Conservation (phyloP, 1,140 invertebrate genomes). For the Drosophila pandora region DNA sequence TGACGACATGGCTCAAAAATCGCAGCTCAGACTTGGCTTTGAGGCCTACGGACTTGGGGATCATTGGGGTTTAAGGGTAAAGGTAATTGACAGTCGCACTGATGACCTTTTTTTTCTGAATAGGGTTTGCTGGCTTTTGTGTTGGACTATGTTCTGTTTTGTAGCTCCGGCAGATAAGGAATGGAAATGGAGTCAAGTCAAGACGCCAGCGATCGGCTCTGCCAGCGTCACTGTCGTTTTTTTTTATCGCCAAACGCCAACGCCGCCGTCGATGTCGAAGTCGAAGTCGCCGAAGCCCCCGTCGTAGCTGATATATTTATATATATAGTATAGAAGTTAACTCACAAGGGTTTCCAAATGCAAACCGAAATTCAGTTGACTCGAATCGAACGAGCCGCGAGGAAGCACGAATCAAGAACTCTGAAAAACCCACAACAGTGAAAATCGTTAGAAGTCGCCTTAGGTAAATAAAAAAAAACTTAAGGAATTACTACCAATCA, state of each 20-base stretch:
- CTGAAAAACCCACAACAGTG: constrained; percentile 23
- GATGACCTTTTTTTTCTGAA: constrained; percentile 41
- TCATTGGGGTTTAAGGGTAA: constrained; percentile 55
- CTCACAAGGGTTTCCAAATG: constrained; percentile 77
- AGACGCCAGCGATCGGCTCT: constrained; percentile 31
- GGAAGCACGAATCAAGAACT: constrained; percentile 65
- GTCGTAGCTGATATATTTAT: constrained; percentile 32
- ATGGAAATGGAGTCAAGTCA: constrained; percentile 31
- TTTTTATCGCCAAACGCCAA: constrained; percentile 26
- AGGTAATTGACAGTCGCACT: constrained; percentile 60
- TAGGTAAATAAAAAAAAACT: constrained; percentile 46
- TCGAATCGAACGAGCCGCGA: constrained; percentile 68
- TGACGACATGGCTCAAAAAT: constrained; percentile 27
- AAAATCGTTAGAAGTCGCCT: constrained; percentile 39
- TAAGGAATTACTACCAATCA: constrained; percentile 7
- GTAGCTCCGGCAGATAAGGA: constrained; percentile 39
- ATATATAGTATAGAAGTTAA: constrained; percentile 65
- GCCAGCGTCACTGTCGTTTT: constrained; percentile 11
- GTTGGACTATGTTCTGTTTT: constrained; percentile 14
- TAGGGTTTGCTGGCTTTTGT: neutral
- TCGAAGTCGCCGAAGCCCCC: constrained; percentile 12
- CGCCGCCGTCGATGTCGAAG: constrained; percentile 3
- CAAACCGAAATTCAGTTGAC: constrained; percentile 78
- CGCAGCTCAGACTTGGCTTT: constrained; percentile 12
- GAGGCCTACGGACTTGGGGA: constrained; percentile 21